These are phyloP conservation scores for Cranoglanis bouderius DNA, from an alignment of 2,113 vertebrate species.

Conservation along the genomic window DNA sequence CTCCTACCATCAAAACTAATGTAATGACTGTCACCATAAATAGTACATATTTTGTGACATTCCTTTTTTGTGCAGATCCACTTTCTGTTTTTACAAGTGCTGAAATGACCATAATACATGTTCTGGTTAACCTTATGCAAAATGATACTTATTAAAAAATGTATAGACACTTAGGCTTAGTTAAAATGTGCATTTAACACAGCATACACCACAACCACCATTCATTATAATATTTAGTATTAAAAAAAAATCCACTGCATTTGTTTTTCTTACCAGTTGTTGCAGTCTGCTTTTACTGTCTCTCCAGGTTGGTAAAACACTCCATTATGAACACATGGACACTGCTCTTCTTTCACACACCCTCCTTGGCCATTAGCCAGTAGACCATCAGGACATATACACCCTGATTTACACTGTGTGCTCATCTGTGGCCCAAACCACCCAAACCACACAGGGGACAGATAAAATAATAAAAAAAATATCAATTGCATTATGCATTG, in stretches of 20 bases:
- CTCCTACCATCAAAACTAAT: slow-evolving; percentile 85
- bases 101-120: slow-evolving; percentile 55
- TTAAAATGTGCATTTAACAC: neutral
- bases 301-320: slow-evolving; percentile 75
- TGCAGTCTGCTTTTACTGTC: slow-evolving; percentile 81
- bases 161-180: neutral
- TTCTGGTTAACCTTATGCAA: neutral
- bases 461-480: neutral
- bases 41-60: slow-evolving; percentile 82
- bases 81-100: slow-evolving; percentile 80
- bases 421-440: slow-evolving; percentile 72
- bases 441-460: slow-evolving; percentile 7
- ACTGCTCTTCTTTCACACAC: slow-evolving; percentile 77
- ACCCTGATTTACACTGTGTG: slow-evolving; percentile 82
- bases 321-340: slow-evolving; percentile 85
- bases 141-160: neutral
- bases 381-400: slow-evolving; percentile 81
- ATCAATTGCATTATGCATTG: neutral
- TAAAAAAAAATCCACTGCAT: neutral
- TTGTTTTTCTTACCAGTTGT: slow-evolving; percentile 79
- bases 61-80: slow-evolving; percentile 81
- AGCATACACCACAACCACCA: neutral
- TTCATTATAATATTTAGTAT: neutral
- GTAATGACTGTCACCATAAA: slow-evolving; percentile 90
- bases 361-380: slow-evolving; percentile 77